A percentile compares a stretch with the other conserved stretches of the same genome.
These are phyloP conservation scores for Zonitis immaculata DNA, from an alignment of 2,888 invertebrate species.

Conservation along the genomic window DNA sequence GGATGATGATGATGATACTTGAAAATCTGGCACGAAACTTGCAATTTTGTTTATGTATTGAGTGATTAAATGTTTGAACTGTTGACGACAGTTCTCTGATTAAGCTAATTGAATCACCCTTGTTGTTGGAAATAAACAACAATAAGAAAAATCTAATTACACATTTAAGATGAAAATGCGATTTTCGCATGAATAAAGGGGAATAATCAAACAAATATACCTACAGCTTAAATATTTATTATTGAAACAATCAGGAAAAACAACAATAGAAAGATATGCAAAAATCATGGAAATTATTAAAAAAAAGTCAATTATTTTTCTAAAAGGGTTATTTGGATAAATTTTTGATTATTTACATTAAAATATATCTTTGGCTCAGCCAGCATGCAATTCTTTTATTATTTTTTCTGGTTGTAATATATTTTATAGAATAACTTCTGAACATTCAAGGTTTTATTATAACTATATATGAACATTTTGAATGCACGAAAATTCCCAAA, in stretches of 20 bases:
- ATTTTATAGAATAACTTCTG: too few species aligned
- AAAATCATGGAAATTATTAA: too few species aligned
- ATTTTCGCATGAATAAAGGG: too few species aligned
- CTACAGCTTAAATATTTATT: too few species aligned
- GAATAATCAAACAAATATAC: too few species aligned
- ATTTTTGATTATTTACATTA: conserved; percentile 17
- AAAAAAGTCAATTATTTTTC: too few species aligned
- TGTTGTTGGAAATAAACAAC: background rate
- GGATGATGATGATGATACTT: conserved; percentile 33
- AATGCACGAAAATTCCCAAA: conserved; percentile 27
- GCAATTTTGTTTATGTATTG: conserved; percentile 31
- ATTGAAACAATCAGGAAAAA: too few species aligned
- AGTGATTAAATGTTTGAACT: background rate
- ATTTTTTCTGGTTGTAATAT: too few species aligned
- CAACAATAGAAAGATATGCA: too few species aligned
- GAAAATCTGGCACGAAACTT: conserved; percentile 36
- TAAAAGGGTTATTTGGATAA: background rate
- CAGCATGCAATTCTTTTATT: conserved; percentile 14
- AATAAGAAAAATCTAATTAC: background rate
- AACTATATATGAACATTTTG: too few species aligned
- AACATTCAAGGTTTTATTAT: too few species aligned
- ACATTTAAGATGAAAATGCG: too few species aligned
- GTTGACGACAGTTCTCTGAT: background rate
- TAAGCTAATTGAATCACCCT: background rate
- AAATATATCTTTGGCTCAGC: conserved; percentile 20